phyloP scores from a whole-genome alignment of 1,140 invertebrate species.

The Nephotettix cincticeps region DNA sequence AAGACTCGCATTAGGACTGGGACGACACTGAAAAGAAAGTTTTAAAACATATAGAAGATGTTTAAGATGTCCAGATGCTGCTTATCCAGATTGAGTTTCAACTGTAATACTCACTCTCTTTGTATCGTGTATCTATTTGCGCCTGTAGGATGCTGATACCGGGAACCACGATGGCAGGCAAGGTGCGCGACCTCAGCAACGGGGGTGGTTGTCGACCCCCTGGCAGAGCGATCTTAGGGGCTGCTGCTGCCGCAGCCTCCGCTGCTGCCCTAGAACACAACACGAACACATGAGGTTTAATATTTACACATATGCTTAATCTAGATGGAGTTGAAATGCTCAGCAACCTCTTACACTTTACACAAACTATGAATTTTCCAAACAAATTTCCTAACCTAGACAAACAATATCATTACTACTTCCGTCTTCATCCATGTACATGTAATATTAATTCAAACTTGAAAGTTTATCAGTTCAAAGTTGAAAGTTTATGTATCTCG shows the following conservation, averaged over 20 bases:
- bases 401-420: too few relatives aligned
- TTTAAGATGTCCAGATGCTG: not conserved
- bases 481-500: too few relatives aligned
- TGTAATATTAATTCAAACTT: too few relatives aligned
- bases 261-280: slow-evolving; percentile 9
- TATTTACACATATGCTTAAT: too few relatives aligned
- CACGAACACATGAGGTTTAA: not conserved
- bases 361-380: too few relatives aligned
- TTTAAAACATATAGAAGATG: not conserved
- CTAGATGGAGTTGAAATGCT: too few relatives aligned
- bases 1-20: not conserved
- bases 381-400: too few relatives aligned
- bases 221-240: slow-evolving; percentile 42
- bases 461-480: too few relatives aligned
- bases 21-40: not conserved
- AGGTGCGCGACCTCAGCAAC: slow-evolving; percentile 76
- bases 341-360: too few relatives aligned
- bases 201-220: slow-evolving; percentile 61
- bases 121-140: slow-evolving; percentile 55
- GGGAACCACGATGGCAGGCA: slow-evolving; percentile 87
- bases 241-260: slow-evolving; percentile 42
- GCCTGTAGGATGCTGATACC: slow-evolving; percentile 81
- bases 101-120: slow-evolving; percentile 34
- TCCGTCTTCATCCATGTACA: too few relatives aligned
- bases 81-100: not conserved